Percentiles rank a stretch among this genome's conserved stretches.
Evolutionary conservation across 2,797 vertebrate genomes (phyloP).

Genomic region (Euthynnus affinis): DNA sequence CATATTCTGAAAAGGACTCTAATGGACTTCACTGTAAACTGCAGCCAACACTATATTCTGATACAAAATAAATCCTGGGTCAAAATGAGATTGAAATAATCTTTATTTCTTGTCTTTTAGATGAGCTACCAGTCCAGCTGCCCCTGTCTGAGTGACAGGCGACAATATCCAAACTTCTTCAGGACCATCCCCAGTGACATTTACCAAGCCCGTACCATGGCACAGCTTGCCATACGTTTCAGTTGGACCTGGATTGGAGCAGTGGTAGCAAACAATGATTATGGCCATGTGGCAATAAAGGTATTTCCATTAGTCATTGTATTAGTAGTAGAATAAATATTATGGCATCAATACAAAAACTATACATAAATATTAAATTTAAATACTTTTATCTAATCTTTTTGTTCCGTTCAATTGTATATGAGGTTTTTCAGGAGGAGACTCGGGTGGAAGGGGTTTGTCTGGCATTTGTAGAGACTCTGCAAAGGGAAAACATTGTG

Average conservation of each 20-base stretch:
- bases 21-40: not conserved
- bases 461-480: conserved; percentile 81
- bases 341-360: not conserved
- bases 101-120: conserved; percentile 60
- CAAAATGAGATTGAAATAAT: not conserved
- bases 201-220: conserved; percentile 82
- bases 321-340: not conserved
- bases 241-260: conserved; percentile 86
- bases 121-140: conserved; percentile 83
- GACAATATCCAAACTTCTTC: conserved; percentile 73
- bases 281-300: conserved; percentile 80
- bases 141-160: conserved; percentile 76
- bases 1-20: not conserved
- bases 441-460: conserved; percentile 71
- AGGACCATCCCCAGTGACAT: conserved; percentile 85
- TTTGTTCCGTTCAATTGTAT: not conserved
- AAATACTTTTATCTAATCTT: not conserved
- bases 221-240: conserved; percentile 78
- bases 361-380: not conserved
- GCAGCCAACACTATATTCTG: not conserved
- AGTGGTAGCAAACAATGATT: conserved; percentile 81
- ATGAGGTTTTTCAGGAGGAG: conserved; percentile 79
- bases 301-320: conserved; percentile 33
- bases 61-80: not conserved
- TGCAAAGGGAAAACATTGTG: conserved; percentile 74